Base-by-base conservation (phyloP, 2,888 invertebrate species). In the Acleris holmiana region DNA sequence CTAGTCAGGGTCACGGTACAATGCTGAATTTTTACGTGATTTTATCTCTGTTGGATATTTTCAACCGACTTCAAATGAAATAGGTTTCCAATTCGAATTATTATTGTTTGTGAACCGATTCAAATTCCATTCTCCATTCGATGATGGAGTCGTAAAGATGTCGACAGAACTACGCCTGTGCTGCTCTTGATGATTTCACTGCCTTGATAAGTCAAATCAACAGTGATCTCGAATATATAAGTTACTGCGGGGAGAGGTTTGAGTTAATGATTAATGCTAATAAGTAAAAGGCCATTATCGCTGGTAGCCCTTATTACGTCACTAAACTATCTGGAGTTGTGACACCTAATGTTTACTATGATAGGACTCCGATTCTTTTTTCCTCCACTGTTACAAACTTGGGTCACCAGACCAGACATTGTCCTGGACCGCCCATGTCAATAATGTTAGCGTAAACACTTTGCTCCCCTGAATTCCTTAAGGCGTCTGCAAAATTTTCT, bases 371-470 rank as follows among this genome's bases (percentile, higher is more conserved):
- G 13, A 49, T 49, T 49, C 49, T 21, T 10, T 21, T 49, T 8
- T 49, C 49, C 5, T 15, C 49, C 13, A 49, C 49, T 17, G 49
- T 49, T 8, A 49, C 10, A 21, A 49, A 49, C 49, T 49, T 49
- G 49, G 8, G 15, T 49, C 21, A 21, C 19, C 2, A 49, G 49
- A 49, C 1, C 49, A 49, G 21, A 49, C 21, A 19, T 19, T 49
- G 7, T 19, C 49, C 6, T 49, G 49, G 49, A 19, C 49, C 8
- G 49, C 49, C 5, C 49, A 49, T 4, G 49, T 49, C 4, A 17
- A 19, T 6, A 5, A 19, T 8, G 15, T 49, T 15, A 49, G 49
- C 17, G 23, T 10, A 49, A 48, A 17, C 19, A 21, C 23, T 49
- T 49, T 49, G 49, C 49, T 8, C 21, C 23, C 19, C 13, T 49